Evolutionary conservation across 2,797 vertebrate genomes (phyloP).

Genomic region (Chlorospingus semifuscus): DNA sequence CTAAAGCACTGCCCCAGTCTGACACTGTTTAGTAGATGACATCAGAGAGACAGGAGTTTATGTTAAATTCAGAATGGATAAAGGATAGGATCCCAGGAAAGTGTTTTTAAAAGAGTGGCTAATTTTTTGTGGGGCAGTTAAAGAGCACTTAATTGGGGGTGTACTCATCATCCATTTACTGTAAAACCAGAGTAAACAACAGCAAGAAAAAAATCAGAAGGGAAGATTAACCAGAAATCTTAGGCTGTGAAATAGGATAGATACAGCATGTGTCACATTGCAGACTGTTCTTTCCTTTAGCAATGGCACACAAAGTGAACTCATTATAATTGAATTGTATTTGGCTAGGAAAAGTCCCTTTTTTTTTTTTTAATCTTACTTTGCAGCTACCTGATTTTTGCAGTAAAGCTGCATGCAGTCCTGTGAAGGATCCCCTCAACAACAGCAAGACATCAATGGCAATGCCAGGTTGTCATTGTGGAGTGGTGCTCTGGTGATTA

Average conservation of each 20-base stretch:
- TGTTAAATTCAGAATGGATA: background rate
- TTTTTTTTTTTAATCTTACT: background rate
- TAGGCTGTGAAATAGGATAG: background rate
- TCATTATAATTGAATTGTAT: background rate
- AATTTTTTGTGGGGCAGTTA: background rate
- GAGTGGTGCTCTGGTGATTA: conserved; percentile 34
- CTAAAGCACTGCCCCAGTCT: conserved; percentile 41
- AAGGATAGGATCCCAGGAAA: background rate
- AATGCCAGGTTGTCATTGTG: conserved; percentile 1
- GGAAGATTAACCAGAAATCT: background rate
- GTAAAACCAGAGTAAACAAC: background rate
- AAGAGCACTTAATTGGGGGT: background rate
- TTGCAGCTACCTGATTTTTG: conserved; percentile 6
- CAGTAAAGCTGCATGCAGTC: background rate
- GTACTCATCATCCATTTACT: background rate
- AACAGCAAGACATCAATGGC: conserved; percentile 21
- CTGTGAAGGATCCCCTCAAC: conserved; percentile 10
- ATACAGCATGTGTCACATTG: background rate
- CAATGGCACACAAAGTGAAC: background rate
- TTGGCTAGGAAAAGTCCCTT: background rate
- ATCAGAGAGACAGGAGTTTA: conserved; percentile 5
- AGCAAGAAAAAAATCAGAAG: background rate
- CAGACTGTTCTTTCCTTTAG: conserved; percentile 25
- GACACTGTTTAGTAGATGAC: conserved; percentile 45
- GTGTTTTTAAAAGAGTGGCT: background rate